A percentile compares a stretch with the other conserved stretches of the same genome.
These are phyloP conservation scores for Ondatra zibethicus DNA, from an alignment of 2,113 vertebrate species.

Conservation along the genomic window DNA sequence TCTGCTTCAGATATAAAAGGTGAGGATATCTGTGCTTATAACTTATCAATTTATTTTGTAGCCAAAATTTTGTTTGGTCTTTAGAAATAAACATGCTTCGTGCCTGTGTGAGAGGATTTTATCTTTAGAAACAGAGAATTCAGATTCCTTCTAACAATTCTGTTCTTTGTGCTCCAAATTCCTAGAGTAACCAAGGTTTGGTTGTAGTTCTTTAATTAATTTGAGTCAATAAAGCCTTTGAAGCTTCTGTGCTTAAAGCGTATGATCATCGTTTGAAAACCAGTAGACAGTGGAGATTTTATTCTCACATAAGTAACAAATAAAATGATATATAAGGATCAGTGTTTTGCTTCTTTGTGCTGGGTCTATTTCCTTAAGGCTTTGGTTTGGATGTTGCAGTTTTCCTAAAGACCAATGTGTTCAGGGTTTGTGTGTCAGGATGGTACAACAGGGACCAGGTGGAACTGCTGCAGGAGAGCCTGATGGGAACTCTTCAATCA, in stretches of 20 bases:
- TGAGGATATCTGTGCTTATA: not conserved
- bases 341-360: not conserved
- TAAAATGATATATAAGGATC: not conserved
- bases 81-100: not conserved
- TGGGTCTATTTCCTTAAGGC: not conserved
- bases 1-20: not conserved
- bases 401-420: not conserved
- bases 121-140: not conserved
- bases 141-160: not conserved
- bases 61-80: not conserved
- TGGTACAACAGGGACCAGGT: not conserved
- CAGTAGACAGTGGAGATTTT: not conserved
- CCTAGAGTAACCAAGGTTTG: not conserved
- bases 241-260: not conserved
- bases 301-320: not conserved
- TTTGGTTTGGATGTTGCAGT: not conserved
- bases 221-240: not conserved
- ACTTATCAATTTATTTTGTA: constrained; percentile 5
- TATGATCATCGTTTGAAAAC: not conserved
- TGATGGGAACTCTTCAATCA: not conserved
- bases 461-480: not conserved
- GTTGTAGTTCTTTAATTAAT: not conserved
- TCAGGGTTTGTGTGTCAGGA: not conserved
- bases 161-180: constrained; percentile 14
- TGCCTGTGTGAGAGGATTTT: not conserved